These are phyloP conservation scores for Anguilla anguilla DNA, from an alignment of 2,797 vertebrate genomes.

Conservation along the genomic window DNA sequence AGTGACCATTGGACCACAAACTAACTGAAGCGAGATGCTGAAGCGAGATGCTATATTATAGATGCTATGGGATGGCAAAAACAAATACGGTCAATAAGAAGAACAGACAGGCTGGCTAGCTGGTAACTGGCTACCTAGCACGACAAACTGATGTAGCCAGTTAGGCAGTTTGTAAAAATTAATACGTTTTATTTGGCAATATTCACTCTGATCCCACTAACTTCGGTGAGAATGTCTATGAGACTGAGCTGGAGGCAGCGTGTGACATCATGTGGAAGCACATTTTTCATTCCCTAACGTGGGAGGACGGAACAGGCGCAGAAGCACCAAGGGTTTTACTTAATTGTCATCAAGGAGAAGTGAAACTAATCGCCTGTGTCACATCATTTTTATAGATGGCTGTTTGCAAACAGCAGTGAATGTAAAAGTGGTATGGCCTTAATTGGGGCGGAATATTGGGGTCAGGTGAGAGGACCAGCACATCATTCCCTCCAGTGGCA, in stretches of 20 bases:
- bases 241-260: neutral
- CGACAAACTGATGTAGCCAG: no score
- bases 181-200: neutral
- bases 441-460: constrained; percentile 76
- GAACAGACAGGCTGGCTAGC: no score
- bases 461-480: constrained; percentile 53
- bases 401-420: constrained; percentile 17
- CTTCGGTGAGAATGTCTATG: neutral
- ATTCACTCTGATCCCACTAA: constrained; percentile 14
- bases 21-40: no score
- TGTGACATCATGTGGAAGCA: neutral
- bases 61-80: no score
- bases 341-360: neutral
- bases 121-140: no score
- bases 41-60: no score
- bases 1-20: no score
- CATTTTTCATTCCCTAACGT: neutral
- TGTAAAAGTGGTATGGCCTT: constrained; percentile 47
- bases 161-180: no score
- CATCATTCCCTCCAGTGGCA: constrained; percentile 61
- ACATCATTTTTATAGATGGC: constrained; percentile 13
- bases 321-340: constrained; percentile 12
- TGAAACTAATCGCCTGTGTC: constrained; percentile 17
- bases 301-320: neutral
- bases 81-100: no score